These are phyloP conservation scores for Diarsia dahlii DNA, from an alignment of 2,888 invertebrate species.

Conservation along the genomic window DNA sequence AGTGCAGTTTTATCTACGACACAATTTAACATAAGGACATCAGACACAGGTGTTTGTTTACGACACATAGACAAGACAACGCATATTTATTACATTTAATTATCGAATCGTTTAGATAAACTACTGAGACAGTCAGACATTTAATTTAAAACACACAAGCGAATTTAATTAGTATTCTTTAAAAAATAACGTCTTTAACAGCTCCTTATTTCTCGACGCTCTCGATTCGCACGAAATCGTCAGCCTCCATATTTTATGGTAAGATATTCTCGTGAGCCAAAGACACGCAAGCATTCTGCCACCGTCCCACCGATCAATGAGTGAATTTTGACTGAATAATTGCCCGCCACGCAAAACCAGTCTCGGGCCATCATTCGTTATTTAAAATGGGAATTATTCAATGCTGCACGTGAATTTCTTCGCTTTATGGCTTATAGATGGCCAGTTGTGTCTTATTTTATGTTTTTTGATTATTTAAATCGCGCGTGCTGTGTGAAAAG, in stretches of 20 bases:
- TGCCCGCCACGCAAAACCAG: constrained; percentile 59
- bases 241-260: constrained; percentile 64
- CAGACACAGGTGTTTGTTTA: constrained; percentile 37
- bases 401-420: constrained; percentile 59
- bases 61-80: constrained; percentile 26
- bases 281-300: constrained; percentile 66
- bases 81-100: constrained; percentile 37
- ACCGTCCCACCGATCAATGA: constrained; percentile 62
- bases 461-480: constrained; percentile 49
- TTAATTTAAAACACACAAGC: constrained; percentile 51
- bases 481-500: constrained; percentile 46
- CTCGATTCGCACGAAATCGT: constrained; percentile 64
- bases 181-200: constrained; percentile 49
- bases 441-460: constrained; percentile 52
- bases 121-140: constrained; percentile 13
- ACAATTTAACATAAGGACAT: constrained; percentile 21
- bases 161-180: constrained; percentile 46
- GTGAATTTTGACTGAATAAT: constrained; percentile 67
- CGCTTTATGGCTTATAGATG: constrained; percentile 53
- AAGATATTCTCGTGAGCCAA: constrained; percentile 62
- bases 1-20: constrained; percentile 31
- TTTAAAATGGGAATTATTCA: constrained; percentile 61
- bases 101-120: constrained; percentile 47
- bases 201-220: constrained; percentile 48
- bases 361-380: constrained; percentile 51